Conservation (phyloP, 1,140 invertebrate species). For the Leptopilina clavipes region DNA sequence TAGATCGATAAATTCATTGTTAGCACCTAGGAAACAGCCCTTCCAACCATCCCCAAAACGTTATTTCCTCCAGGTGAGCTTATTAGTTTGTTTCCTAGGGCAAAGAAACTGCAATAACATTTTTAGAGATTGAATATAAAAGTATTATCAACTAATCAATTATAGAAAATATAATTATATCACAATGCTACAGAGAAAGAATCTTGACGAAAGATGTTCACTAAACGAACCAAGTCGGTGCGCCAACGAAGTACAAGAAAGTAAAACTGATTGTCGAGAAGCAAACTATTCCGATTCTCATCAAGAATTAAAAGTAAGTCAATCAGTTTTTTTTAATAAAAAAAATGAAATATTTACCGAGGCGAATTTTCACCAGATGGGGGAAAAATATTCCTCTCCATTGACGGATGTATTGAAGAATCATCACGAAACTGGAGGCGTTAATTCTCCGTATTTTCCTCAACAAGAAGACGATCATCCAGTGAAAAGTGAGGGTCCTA, state of each 20-base stretch:
- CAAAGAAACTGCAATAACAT: not conserved
- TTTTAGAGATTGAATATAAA: not conserved
- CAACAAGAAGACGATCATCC: slow-evolving; percentile 75
- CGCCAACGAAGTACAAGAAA: slow-evolving; percentile 34
- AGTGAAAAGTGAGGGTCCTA: slow-evolving; percentile 62
- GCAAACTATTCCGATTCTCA: not conserved
- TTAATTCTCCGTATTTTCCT: slow-evolving; percentile 75
- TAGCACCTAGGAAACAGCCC: not conserved
- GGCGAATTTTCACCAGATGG: not conserved
- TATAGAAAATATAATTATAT: not conserved
- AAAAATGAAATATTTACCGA: too few species aligned
- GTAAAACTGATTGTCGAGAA: not conserved
- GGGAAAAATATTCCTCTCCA: slow-evolving; percentile 38
- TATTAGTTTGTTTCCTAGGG: not conserved
- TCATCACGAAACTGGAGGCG: slow-evolving; percentile 30
- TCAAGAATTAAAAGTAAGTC: slow-evolving; percentile 6
- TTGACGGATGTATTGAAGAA: slow-evolving; percentile 39
- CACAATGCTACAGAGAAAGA: slow-evolving; percentile 51
- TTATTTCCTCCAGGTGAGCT: not conserved
- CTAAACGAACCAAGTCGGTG: slow-evolving; percentile 43
- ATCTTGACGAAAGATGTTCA: slow-evolving; percentile 50
- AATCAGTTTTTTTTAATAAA: too few species aligned
- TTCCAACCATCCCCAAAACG: not conserved
- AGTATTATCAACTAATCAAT: too few species aligned
- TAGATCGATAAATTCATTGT: slow-evolving; percentile 33